phyloP scores from a whole-genome alignment of 2,888 invertebrate species.

The Tillus elongatus region DNA sequence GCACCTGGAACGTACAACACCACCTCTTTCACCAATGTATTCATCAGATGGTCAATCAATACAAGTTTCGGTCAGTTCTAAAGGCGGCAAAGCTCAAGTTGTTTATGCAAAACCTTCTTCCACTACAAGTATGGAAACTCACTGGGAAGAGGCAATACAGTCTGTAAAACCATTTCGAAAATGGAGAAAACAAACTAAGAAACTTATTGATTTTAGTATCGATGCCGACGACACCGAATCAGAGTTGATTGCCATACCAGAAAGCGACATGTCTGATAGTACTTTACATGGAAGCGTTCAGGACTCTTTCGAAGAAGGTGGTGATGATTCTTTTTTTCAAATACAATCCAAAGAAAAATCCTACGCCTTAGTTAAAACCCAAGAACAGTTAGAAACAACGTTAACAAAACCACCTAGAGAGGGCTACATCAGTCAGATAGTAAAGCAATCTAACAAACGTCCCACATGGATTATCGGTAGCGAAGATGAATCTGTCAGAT shows the following conservation, averaged over 20 bases:
- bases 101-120: constrained; percentile 39
- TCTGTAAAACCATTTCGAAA: constrained; percentile 33
- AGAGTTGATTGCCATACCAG: constrained; percentile 81
- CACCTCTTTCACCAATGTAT: constrained; percentile 55
- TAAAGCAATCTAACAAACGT: constrained; percentile 35
- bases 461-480: constrained; percentile 51
- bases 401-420: constrained; percentile 26
- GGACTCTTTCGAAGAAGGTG: constrained; percentile 38
- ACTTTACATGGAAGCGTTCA: constrained; percentile 65
- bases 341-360: constrained; percentile 23
- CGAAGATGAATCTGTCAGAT: constrained; percentile 45
- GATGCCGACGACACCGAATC: constrained; percentile 83
- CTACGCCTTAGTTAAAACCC: constrained; percentile 19
- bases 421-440: constrained; percentile 25
- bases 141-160: constrained; percentile 60
- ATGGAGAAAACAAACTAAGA: constrained; percentile 26
- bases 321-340: constrained; percentile 24
- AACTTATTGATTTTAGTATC: constrained; percentile 33
- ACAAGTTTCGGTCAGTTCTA: constrained; percentile 39
- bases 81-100: constrained; percentile 39
- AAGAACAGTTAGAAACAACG: constrained; percentile 23
- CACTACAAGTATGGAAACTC: constrained; percentile 51
- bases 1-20: constrained; percentile 46
- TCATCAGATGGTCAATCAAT: constrained; percentile 48
- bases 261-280: constrained; percentile 80